phyloP scores from a whole-genome alignment of 2,888 invertebrate species.

The Lamellibrachia columna region DNA sequence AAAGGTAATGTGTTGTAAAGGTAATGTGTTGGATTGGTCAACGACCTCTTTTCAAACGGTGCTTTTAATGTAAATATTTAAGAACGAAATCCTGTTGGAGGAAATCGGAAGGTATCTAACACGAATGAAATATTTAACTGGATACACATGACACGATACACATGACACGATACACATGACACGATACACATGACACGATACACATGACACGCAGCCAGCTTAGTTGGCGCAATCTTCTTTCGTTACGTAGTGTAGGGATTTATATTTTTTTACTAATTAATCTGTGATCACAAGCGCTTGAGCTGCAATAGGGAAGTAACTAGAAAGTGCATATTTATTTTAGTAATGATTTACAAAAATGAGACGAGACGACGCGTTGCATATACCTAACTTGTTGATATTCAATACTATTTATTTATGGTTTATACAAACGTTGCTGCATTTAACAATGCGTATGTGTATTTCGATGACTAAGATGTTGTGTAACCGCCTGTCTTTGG shows the following conservation, averaged over 20 bases:
- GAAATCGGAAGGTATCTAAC: background rate
- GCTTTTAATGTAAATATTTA: background rate
- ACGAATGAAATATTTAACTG: background rate
- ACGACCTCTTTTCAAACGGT: background rate
- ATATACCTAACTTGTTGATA: background rate
- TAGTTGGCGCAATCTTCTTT: background rate
- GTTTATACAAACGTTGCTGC: conserved; percentile 9
- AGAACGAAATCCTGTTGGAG: background rate
- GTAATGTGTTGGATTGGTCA: background rate
- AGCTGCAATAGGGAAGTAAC: conserved; percentile 11
- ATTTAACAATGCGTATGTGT: background rate
- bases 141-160: no score
- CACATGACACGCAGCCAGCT: background rate
- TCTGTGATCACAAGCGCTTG: conserved; percentile 1
- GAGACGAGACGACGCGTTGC: background rate
- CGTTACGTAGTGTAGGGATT: background rate
- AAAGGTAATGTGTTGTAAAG: background rate
- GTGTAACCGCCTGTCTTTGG: background rate
- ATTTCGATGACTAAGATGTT: background rate
- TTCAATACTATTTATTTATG: background rate
- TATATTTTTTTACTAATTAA: background rate
- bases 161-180: background rate
- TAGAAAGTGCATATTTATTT: background rate
- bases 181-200: background rate
- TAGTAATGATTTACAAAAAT: background rate